Evolutionary conservation across 2,888 invertebrate genomes (phyloP), one percentile per base, ranked within the genome.

Genomic region (Yponomeuta cagnagella): DNA sequence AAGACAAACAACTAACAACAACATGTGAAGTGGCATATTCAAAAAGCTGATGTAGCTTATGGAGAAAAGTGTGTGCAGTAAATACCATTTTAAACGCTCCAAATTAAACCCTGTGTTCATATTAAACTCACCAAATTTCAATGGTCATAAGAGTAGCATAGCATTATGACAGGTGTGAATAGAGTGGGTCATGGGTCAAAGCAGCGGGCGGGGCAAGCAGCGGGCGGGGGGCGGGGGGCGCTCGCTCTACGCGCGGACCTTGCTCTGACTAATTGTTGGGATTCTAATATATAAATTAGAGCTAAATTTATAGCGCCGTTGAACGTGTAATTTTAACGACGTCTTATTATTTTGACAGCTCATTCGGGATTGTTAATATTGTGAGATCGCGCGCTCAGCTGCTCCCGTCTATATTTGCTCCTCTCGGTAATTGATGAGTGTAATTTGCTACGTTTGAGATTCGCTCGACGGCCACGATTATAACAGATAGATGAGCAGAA

Each of bases 261-360:
- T 77, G 72, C 37, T 71, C 76, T 83, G 82, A 88, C 78, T 87
- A 84, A 88, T 89, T 83, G 86, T 79, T 73, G 76, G 83, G 85
- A 88, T 89, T 88, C 88, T 80, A 84, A 83, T 84, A 81, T 80
- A 81, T 83, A 83, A 83, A 80, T 80, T 83, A 79, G 75, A 73
- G 77, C 72, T 72, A 72, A 84, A 86, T 84, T 84, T 82, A 85
- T 85, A 83, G 80, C 75, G 80, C 80, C 78, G 80, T 79, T 78
- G 82, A 80, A 77, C 78, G 73, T 71, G 74, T 72, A 82, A 89
- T 89, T 86, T 83, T 89, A 87, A 82, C 76, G 75, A 74, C 78
- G 82, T 87, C 86, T 89, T 88, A 87, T 87, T 86, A 88, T 86
- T 88, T 79, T 84, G 87, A 87, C 86, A 82, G 85, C 79, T 85